phyloP scores from a whole-genome alignment of 2,113 vertebrate genomes.

The Neoarius graeffei region DNA sequence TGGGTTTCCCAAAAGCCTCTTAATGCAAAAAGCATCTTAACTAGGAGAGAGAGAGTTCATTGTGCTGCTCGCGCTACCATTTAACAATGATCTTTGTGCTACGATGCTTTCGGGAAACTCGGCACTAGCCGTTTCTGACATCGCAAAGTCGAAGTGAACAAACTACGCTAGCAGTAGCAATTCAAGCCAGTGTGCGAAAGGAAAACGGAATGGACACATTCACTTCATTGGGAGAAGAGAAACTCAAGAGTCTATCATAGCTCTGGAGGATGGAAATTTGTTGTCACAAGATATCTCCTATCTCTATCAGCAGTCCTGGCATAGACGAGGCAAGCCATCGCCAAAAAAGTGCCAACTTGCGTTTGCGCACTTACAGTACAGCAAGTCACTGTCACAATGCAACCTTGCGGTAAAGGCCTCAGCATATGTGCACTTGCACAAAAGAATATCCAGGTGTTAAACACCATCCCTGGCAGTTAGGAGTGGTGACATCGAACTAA shows the following conservation, averaged over 20 bases:
- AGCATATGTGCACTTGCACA: not conserved
- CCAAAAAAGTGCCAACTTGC: not conserved
- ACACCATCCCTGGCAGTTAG: not conserved
- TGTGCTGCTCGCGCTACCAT: too few species aligned
- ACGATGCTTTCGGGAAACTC: too few species aligned
- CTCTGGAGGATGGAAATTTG: not conserved
- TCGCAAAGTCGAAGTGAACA: not conserved
- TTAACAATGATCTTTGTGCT: too few species aligned
- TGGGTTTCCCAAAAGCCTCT: too few species aligned
- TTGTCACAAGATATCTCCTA: too few species aligned
- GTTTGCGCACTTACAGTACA: not conserved
- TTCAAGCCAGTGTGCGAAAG: not conserved
- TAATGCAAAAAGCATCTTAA: too few species aligned
- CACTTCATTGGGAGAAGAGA: not conserved
- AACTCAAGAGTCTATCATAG: not conserved
- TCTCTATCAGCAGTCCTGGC: not conserved
- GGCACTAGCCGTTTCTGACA: not conserved
- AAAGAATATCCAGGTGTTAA: conserved; percentile 11
- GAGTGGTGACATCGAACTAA: conserved; percentile 20
- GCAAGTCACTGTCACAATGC: not conserved
- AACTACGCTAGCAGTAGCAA: not conserved
- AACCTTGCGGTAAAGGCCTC: not conserved
- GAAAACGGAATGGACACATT: not conserved
- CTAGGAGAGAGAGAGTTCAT: too few species aligned
- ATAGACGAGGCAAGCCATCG: not conserved